phyloP scores from a whole-genome alignment of 2,888 invertebrate genomes.

The Vanessa cardui region DNA sequence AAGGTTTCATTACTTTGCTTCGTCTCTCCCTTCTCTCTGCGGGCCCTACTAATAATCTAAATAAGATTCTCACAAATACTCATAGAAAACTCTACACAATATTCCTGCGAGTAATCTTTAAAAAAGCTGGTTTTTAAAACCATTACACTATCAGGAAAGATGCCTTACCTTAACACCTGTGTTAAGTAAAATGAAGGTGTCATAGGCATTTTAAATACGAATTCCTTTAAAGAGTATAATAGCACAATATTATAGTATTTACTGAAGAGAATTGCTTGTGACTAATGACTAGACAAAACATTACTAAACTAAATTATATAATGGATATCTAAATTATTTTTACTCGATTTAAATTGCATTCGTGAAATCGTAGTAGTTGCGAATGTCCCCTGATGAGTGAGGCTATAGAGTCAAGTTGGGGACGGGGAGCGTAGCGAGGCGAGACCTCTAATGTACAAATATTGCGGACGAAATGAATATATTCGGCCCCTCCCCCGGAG shows the following conservation, averaged over 20 bases:
- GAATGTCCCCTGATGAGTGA: constrained; percentile 55
- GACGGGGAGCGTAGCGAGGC: constrained; percentile 66
- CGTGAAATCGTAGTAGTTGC: constrained; percentile 49
- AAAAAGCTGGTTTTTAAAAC: too few species aligned
- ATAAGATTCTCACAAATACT: neutral
- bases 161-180: too few species aligned
- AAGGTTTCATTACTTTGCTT: constrained; percentile 80
- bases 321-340: neutral
- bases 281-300: too few species aligned
- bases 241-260: too few species aligned
- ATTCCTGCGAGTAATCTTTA: too few species aligned
- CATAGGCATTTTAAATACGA: too few species aligned
- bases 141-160: too few species aligned
- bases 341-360: neutral
- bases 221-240: too few species aligned
- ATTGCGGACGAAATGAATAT: constrained; percentile 82
- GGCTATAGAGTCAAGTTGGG: constrained; percentile 67
- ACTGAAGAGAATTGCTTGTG: too few species aligned
- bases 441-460: constrained; percentile 83
- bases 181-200: too few species aligned
- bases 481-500: constrained; percentile 61
- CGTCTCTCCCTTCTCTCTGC: constrained; percentile 46
- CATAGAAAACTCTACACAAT: too few species aligned
- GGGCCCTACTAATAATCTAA: constrained; percentile 41
- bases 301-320: too few species aligned